Conservation (phyloP, 2,888 invertebrate species). For the Coelinius sp. region DNA sequence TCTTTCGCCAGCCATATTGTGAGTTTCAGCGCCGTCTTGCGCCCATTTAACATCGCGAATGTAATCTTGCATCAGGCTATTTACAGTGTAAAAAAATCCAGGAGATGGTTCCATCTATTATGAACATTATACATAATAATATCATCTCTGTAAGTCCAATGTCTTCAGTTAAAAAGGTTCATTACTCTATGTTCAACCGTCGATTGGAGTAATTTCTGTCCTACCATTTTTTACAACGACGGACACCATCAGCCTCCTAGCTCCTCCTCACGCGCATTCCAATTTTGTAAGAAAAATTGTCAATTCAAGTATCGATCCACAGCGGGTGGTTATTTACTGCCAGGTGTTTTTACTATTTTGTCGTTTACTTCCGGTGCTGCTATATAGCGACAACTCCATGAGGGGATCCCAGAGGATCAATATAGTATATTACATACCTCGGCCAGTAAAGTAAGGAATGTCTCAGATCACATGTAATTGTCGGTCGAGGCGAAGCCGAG, state of each 20-base stretch:
- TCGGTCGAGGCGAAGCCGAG: not conserved
- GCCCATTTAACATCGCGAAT: too few species aligned
- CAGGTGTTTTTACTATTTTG: constrained; percentile 1
- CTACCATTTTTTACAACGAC: not conserved
- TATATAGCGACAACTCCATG: constrained; percentile 5
- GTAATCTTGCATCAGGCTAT: too few species aligned
- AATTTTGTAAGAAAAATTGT: not conserved
- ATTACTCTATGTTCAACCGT: not conserved
- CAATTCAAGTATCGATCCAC: not conserved
- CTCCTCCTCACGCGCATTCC: not conserved
- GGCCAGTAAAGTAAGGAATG: too few species aligned
- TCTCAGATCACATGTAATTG: too few species aligned
- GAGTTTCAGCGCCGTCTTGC: too few species aligned
- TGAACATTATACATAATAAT: too few species aligned
- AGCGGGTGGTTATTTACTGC: constrained; percentile 5
- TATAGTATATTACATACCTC: not conserved
- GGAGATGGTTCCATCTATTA: too few species aligned
- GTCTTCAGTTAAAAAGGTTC: not conserved
- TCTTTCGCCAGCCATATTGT: too few species aligned
- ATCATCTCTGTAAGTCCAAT: too few species aligned
- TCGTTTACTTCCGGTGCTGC: not conserved
- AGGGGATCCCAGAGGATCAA: constrained; percentile 7
- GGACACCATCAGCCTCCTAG: too few species aligned
- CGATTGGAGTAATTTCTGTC: not conserved
- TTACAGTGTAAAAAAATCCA: too few species aligned